phyloP scores from a whole-genome alignment of 2,797 vertebrate genomes.

The Lates japonicus region DNA sequence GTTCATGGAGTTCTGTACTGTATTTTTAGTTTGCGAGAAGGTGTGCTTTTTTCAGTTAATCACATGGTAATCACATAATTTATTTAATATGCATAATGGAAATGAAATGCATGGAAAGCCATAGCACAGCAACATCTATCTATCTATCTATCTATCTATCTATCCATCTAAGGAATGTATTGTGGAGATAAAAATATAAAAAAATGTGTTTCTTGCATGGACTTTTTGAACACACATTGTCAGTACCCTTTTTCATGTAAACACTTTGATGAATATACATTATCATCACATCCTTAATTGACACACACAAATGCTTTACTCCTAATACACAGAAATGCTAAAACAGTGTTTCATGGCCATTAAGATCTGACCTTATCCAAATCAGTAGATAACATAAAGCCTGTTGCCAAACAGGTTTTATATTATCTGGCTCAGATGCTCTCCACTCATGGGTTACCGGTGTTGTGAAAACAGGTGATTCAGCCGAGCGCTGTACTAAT shows the following conservation, averaged over 20 bases:
- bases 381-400: slow-evolving; percentile 50
- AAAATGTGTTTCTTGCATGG: neutral
- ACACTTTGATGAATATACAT: slow-evolving; percentile 9
- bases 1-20: too few species aligned
- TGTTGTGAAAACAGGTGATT: slow-evolving; percentile 79
- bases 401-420: slow-evolving; percentile 45
- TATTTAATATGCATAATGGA: neutral
- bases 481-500: slow-evolving; percentile 72
- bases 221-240: slow-evolving; percentile 5
- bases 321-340: slow-evolving; percentile 7
- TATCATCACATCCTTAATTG: slow-evolving; percentile 29
- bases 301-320: slow-evolving; percentile 24
- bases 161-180: neutral
- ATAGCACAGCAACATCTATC: neutral
- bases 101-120: neutral
- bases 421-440: slow-evolving; percentile 45
- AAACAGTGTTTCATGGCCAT: slow-evolving; percentile 36
- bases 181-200: neutral
- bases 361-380: slow-evolving; percentile 56
- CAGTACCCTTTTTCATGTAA: slow-evolving; percentile 19
- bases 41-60: neutral
- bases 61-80: neutral
- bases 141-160: too few species aligned
- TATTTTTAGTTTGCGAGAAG: neutral
- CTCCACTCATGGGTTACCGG: slow-evolving; percentile 50